A percentile compares a stretch with the other conserved stretches of the same genome.
Evolutionary conservation across 2,888 invertebrate genomes (phyloP).

Genomic region (Mylabris sibirica): DNA sequence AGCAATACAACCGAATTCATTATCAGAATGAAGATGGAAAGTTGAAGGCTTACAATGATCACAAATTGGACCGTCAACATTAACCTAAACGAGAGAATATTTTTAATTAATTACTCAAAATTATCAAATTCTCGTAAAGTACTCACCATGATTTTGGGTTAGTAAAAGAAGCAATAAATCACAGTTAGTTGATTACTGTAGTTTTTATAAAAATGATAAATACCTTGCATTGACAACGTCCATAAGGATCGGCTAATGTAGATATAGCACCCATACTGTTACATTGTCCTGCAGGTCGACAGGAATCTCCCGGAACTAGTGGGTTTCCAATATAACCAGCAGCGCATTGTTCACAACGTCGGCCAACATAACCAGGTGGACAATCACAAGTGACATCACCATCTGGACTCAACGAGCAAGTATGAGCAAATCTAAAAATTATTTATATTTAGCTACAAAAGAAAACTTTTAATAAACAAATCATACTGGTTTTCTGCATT

Average conservation of each 20-base stretch:
- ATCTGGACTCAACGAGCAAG: conserved; percentile 78
- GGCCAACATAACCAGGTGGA: conserved; percentile 77
- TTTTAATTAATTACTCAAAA: conserved; percentile 11
- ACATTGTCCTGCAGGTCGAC: conserved; percentile 69
- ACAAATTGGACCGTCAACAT: conserved; percentile 83
- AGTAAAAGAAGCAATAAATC: not conserved
- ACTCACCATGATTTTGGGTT: conserved; percentile 22
- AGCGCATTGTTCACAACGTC: conserved; percentile 80
- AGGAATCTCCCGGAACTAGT: conserved; percentile 75
- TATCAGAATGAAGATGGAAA: conserved; percentile 81
- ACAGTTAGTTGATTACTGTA: conserved; percentile 11
- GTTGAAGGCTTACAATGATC: conserved; percentile 85
- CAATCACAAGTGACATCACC: conserved; percentile 84
- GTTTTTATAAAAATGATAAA: conserved; percentile 28
- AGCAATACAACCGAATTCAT: conserved; percentile 87
- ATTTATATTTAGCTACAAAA: not conserved
- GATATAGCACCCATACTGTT: conserved; percentile 77
- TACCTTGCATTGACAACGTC: conserved; percentile 77
- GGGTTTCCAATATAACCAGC: conserved; percentile 85
- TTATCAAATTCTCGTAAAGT: not conserved
- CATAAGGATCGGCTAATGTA: conserved; percentile 59
- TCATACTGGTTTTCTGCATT: conserved; percentile 77
- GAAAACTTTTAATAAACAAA: conserved; percentile 28
- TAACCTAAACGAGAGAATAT: conserved; percentile 52
- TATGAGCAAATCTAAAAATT: conserved; percentile 73